A percentile compares a stretch with the other conserved stretches of the same genome.
These are phyloP conservation scores for Pilophorus perplexus DNA, from an alignment of 2,888 invertebrate genomes.

Conservation along the genomic window DNA sequence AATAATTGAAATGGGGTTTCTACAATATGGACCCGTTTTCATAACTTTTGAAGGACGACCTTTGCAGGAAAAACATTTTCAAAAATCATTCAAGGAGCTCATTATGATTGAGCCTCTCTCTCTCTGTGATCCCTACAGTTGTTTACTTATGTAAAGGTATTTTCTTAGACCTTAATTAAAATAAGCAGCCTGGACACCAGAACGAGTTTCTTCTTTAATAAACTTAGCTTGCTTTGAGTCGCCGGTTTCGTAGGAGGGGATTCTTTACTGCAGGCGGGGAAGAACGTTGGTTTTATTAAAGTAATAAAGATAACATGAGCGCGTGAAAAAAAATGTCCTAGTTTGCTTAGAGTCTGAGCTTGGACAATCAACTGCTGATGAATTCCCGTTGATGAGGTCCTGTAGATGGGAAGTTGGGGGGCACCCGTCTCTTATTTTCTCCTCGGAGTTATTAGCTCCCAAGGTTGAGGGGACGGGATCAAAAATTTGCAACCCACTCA, in stretches of 20 bases:
- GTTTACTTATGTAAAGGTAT: too few relatives aligned
- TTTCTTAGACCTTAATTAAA: slow-evolving; percentile 7
- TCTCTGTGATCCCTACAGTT: too few relatives aligned
- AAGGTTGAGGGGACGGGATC: not conserved
- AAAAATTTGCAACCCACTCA: not conserved
- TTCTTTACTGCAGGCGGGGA: not conserved
- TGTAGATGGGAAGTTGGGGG: not conserved
- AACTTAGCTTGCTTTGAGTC: not conserved
- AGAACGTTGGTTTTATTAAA: slow-evolving; percentile 12
- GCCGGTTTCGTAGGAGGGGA: not conserved
- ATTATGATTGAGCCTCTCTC: too few relatives aligned
- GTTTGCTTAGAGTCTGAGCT: not conserved
- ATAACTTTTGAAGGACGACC: too few relatives aligned
- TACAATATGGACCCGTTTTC: too few relatives aligned
- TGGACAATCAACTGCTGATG: slow-evolving; percentile 5
- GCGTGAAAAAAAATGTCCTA: not conserved
- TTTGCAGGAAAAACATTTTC: too few relatives aligned
- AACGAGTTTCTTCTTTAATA: slow-evolving; percentile 5
- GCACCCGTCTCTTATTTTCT: not conserved
- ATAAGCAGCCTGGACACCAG: slow-evolving; percentile 1
- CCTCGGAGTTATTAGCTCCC: not conserved
- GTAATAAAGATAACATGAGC: slow-evolving; percentile 7
- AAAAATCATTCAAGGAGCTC: too few relatives aligned
- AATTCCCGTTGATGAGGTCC: slow-evolving; percentile 8
- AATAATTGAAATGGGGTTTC: too few relatives aligned